Percentiles rank a stretch among this genome's conserved stretches.
Evolutionary conservation across 2,888 invertebrate species (phyloP).

Genomic region (Tyria jacobaeae): DNA sequence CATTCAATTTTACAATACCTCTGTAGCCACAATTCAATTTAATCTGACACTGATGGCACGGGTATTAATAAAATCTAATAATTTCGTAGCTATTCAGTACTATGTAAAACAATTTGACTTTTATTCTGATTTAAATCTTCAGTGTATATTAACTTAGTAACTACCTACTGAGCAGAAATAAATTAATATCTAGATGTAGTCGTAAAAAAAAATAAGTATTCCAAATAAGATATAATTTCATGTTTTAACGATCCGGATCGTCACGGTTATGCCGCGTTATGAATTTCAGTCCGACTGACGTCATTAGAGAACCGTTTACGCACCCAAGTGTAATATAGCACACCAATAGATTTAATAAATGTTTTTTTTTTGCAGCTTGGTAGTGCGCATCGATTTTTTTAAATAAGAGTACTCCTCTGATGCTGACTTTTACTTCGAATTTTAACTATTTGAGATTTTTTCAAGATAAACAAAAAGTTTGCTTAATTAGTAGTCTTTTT

Average conservation of each 20-base stretch:
- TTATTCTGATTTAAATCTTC: not conserved
- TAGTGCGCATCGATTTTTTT: not conserved
- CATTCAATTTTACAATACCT: not conserved
- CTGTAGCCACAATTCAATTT: not conserved
- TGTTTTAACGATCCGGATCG: slow-evolving; percentile 17
- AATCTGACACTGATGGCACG: not conserved
- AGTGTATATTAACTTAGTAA: not conserved
- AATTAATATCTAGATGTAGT: not conserved
- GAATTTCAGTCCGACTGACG: slow-evolving; percentile 22
- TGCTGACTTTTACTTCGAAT: not conserved
- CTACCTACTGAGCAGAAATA: not conserved
- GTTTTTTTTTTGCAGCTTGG: not conserved
- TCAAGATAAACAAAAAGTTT: not conserved
- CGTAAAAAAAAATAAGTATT: slow-evolving; percentile 9
- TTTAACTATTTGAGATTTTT: not conserved
- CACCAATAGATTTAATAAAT: slow-evolving; percentile 13
- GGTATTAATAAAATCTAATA: not conserved
- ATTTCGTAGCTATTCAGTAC: not conserved
- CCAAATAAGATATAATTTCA: slow-evolving; percentile 19
- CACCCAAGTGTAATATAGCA: slow-evolving; percentile 17
- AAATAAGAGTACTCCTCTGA: not conserved
- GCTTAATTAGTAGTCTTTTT: not conserved
- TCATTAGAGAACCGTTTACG: slow-evolving; percentile 18
- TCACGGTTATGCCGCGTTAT: slow-evolving; percentile 18
- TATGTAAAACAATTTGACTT: not conserved